Percentiles rank a stretch among this genome's conserved stretches.
These are phyloP conservation scores for Scolopax bukidnonensis DNA, from an alignment of 2,797 vertebrate species.

Conservation along the genomic window DNA sequence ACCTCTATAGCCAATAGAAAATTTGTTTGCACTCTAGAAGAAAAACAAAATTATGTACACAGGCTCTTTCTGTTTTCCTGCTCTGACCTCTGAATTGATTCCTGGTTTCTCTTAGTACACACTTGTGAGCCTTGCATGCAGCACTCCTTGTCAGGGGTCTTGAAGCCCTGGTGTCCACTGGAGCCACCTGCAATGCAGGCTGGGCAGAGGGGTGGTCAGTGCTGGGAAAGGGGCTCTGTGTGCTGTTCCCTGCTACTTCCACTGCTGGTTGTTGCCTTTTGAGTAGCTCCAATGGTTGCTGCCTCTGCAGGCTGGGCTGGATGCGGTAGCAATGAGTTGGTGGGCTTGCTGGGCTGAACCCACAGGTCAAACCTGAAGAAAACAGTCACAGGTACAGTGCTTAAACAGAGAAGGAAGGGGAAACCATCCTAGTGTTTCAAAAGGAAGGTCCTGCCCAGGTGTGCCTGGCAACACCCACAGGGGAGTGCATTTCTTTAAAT, in stretches of 20 bases:
- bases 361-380: accelerated
- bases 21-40: neutral
- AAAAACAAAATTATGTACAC: neutral
- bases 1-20: neutral
- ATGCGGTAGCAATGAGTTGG: accelerated
- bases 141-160: neutral
- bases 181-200: neutral
- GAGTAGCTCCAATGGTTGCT: neutral
- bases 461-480: neutral
- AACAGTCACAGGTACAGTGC: neutral
- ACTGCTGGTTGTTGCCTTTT: accelerated
- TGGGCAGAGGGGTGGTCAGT: neutral
- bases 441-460: neutral
- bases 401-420: neutral
- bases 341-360: neutral
- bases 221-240: neutral
- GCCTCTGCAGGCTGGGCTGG: neutral
- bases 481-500: neutral
- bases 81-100: neutral
- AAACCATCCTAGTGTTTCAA: neutral
- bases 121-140: neutral
- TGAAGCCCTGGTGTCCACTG: neutral
- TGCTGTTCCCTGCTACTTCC: neutral
- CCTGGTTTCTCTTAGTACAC: neutral
- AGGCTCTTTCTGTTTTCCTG: neutral